These are phyloP conservation scores for Mimachlamys varia DNA, from an alignment of 2,888 invertebrate species.

Conservation along the genomic window DNA sequence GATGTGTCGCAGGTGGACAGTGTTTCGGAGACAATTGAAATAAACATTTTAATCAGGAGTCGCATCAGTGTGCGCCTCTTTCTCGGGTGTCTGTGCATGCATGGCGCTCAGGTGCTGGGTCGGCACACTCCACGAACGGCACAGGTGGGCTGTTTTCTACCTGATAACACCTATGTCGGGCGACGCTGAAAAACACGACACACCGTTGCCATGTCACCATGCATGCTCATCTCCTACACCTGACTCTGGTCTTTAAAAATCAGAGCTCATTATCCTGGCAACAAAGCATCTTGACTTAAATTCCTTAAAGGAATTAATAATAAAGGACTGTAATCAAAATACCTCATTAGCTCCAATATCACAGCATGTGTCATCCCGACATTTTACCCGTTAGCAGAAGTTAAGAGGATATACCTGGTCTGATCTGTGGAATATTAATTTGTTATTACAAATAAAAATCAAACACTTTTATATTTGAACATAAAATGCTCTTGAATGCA, in stretches of 20 bases:
- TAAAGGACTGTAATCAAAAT: no score
- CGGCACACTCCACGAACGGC: background rate
- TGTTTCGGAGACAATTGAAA: constrained; percentile 8
- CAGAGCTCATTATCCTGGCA: background rate
- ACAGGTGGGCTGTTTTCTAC: background rate
- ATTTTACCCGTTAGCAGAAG: no score
- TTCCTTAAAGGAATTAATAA: no score
- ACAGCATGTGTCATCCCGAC: no score
- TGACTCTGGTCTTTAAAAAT: constrained; percentile 7
- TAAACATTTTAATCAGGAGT: background rate
- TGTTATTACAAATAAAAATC: no score
- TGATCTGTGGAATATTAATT: no score
- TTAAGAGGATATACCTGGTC: no score
- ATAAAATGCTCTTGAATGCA: background rate
- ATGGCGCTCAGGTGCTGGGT: background rate
- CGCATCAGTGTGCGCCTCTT: background rate
- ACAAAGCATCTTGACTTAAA: background rate
- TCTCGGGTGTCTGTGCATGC: background rate
- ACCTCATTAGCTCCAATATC: no score
- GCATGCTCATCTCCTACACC: background rate
- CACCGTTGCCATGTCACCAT: no score
- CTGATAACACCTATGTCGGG: background rate
- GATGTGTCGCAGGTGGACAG: constrained; percentile 3
- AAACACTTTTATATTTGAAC: no score
- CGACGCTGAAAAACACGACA: background rate